Evolutionary conservation across 2,797 vertebrate species (phyloP).

Genomic region (Periophthalmus magnuspinnatus): DNA sequence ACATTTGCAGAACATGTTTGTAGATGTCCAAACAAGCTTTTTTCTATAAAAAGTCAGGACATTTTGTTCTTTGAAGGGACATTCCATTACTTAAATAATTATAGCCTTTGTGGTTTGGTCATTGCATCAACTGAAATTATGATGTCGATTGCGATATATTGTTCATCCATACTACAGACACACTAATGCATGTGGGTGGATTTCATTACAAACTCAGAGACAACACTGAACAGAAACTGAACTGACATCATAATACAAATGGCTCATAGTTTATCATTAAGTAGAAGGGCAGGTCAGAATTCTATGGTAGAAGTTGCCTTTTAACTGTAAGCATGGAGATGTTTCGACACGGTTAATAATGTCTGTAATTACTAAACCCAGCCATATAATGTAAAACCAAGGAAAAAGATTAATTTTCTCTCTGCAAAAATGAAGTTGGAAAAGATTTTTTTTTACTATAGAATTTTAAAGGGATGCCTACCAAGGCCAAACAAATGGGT

Average conservation of each 20-base stretch:
- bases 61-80: no score
- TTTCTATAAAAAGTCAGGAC: no score
- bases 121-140: no score
- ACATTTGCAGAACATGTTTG: no score
- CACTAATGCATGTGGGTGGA: slow-evolving; percentile 6
- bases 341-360: neutral
- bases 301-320: neutral
- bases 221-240: neutral
- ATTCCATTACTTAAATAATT: no score
- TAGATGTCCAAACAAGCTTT: no score
- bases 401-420: no score
- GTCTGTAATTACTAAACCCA: neutral
- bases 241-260: neutral
- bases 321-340: neutral
- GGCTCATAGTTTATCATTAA: neutral
- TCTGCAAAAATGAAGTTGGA: neutral
- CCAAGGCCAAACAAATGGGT: no score
- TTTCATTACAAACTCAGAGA: slow-evolving; percentile 10
- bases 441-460: neutral
- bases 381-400: no score
- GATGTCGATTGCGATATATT: no score
- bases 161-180: neutral
- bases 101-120: no score
- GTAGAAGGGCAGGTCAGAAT: neutral
- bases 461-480: no score